Evolutionary conservation across 2,113 vertebrate genomes (phyloP).

Genomic region (Piprites chloris): DNA sequence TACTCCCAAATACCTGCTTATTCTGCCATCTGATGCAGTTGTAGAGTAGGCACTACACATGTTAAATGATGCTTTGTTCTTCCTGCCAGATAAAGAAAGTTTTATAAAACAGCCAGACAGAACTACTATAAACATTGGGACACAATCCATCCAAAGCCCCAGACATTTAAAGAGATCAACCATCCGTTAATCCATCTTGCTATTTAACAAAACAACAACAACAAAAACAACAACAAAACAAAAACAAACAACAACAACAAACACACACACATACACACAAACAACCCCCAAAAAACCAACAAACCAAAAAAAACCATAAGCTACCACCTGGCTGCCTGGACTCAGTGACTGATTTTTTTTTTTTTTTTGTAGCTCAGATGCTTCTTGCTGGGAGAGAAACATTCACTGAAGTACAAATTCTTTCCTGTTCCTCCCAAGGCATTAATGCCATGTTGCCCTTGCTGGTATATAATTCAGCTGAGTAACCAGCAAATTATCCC

Average conservation of each 20-base stretch:
- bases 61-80: not conserved
- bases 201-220: conserved; percentile 20
- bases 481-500: not conserved
- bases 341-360: not conserved
- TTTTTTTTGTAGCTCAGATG: not conserved
- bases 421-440: conserved; percentile 4
- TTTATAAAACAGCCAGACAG: not conserved
- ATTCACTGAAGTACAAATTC: not conserved
- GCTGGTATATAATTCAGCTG: not conserved
- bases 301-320: not conserved
- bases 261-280: no score
- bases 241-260: no score
- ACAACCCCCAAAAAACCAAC: not conserved
- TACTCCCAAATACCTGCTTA: not conserved
- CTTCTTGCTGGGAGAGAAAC: not conserved
- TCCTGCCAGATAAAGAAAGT: not conserved
- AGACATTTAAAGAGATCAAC: not conserved
- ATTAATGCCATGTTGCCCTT: not conserved
- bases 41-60: not conserved
- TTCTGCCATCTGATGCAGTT: not conserved
- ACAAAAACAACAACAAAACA: no score
- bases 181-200: not conserved
- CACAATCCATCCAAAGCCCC: not conserved
- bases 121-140: not conserved
- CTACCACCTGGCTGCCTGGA: not conserved